phyloP scores from a whole-genome alignment of 2,113 vertebrate genomes.

The Aphelocoma coerulescens region DNA sequence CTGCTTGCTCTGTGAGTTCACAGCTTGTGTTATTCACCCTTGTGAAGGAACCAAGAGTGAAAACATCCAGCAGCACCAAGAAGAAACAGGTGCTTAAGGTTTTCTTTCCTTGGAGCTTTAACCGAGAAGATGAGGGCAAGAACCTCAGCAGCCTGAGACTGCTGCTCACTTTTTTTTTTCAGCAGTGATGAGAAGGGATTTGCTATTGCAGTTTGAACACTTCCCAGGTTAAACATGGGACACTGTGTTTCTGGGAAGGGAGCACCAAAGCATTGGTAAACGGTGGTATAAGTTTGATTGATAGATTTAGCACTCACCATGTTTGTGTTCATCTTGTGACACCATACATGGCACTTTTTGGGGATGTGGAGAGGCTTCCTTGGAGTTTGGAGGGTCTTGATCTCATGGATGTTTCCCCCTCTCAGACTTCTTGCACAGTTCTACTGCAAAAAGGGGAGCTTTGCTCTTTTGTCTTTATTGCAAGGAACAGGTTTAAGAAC shows the following conservation, averaged over 20 bases:
- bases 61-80: neutral
- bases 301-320: neutral
- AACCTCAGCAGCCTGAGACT: neutral
- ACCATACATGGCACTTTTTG: neutral
- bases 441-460: neutral
- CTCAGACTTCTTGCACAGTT: neutral
- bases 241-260: neutral
- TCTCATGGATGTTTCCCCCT: neutral
- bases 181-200: neutral
- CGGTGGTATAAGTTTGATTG: neutral
- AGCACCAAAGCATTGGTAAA: neutral
- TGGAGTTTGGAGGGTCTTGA: neutral
- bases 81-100: neutral
- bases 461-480: neutral
- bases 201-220: neutral
- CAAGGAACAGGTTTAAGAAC: neutral
- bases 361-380: neutral
- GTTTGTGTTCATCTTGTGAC: accelerated
- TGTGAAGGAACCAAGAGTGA: neutral
- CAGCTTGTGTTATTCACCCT: neutral
- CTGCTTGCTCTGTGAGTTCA: neutral
- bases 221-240: neutral
- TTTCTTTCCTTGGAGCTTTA: neutral
- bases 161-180: neutral
- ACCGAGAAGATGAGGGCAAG: neutral